Evolutionary conservation across 2,113 vertebrate species (phyloP).

Genomic region (Heliornis fulica): DNA sequence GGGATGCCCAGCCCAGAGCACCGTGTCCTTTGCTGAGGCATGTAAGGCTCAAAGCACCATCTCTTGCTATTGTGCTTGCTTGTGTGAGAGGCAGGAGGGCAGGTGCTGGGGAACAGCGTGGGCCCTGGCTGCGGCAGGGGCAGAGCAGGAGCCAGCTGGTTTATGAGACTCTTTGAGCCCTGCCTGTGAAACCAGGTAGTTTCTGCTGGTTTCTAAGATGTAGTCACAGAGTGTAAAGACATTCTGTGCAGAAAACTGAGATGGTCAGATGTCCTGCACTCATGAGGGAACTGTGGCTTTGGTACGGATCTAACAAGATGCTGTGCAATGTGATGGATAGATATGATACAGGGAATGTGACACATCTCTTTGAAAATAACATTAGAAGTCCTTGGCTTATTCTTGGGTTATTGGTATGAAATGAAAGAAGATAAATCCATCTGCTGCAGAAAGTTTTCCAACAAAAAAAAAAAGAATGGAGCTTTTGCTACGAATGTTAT

Average conservation of each 20-base stretch:
- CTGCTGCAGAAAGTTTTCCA: neutral
- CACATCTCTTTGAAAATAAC: neutral
- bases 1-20: neutral
- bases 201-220: neutral
- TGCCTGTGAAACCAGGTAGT: neutral
- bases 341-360: neutral
- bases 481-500: neutral
- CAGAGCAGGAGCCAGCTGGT: neutral
- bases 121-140: neutral
- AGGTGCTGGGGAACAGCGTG: neutral
- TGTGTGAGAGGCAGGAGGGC: neutral
- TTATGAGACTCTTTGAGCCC: neutral
- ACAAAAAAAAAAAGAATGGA: neutral
- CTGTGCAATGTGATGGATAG: neutral
- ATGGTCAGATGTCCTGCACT: neutral
- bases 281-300: fast-evolving
- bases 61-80: neutral
- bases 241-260: neutral
- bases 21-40: neutral
- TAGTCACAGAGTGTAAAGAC: neutral
- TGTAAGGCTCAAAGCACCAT: neutral
- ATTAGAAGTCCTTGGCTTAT: neutral
- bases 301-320: neutral
- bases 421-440: neutral
- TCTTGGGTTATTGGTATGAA: neutral